Evolutionary conservation across 2,888 invertebrate genomes (phyloP).

Genomic region (Acleris literana): DNA sequence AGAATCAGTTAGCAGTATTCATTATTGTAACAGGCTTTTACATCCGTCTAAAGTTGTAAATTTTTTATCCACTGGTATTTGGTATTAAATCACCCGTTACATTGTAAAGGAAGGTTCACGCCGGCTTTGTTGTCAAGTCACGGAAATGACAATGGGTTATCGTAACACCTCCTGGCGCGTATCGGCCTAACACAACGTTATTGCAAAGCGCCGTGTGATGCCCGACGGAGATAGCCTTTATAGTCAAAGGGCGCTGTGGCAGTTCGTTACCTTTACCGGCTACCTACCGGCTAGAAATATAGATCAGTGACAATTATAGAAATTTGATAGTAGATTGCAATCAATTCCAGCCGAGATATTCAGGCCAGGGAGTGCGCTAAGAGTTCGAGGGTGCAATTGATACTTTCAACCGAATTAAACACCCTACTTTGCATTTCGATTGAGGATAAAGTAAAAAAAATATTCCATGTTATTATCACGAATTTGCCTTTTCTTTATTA

Average conservation of each 20-base stretch:
- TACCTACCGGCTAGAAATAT: neutral
- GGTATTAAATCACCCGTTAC: constrained; percentile 4
- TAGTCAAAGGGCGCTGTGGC: constrained; percentile 1
- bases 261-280: neutral
- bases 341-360: no score
- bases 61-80: neutral
- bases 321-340: neutral
- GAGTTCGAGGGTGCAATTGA: no score
- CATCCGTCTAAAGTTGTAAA: no score
- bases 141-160: constrained; percentile 35
- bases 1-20: no score
- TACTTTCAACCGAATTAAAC: no score
- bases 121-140: constrained; percentile 26
- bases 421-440: no score
- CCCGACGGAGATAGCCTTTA: neutral
- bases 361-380: no score
- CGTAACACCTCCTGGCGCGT: constrained; percentile 7
- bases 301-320: neutral
- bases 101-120: constrained; percentile 12
- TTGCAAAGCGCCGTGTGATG: constrained; percentile 11
- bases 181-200: neutral
- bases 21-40: no score
- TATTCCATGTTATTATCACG: no score
- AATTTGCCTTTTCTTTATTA: no score
- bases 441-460: no score